Conservation (phyloP, 2,113 vertebrate species). For the Notothenia rossii region DNA sequence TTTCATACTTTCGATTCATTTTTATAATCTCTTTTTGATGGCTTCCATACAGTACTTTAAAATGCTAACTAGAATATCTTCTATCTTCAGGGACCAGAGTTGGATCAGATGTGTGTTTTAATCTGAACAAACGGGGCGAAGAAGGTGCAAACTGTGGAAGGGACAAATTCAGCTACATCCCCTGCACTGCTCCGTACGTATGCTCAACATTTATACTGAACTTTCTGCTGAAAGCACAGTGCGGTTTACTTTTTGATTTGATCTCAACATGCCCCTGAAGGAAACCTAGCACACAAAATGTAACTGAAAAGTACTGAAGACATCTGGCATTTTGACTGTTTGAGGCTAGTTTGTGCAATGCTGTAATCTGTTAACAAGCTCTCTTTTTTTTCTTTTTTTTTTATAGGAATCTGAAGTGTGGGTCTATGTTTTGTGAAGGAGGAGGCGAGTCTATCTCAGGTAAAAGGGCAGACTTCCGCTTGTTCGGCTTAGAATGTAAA, state of each 20-base stretch:
- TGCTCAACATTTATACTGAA: not conserved
- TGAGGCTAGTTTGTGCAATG: not conserved
- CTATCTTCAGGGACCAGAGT: slow-evolving; percentile 78
- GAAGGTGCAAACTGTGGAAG: slow-evolving; percentile 84
- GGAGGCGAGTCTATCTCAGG: slow-evolving; percentile 77
- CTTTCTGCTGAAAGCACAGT: not conserved
- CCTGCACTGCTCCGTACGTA: slow-evolving; percentile 83
- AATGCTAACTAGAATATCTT: not conserved
- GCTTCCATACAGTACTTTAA: not conserved
- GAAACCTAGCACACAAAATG: not conserved
- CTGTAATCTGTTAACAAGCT: not conserved
- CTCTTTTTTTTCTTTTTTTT: not conserved
- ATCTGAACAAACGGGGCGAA: slow-evolving; percentile 76
- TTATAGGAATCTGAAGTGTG: slow-evolving; percentile 85
- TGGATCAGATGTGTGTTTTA: slow-evolving; percentile 81
- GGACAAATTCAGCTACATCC: slow-evolving; percentile 65
- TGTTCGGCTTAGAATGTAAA: slow-evolving; percentile 55
- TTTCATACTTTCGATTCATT: not conserved
- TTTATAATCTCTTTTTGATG: not conserved
- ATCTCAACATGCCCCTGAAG: not conserved
- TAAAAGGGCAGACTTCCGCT: slow-evolving; percentile 55
- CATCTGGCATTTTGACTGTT: not conserved
- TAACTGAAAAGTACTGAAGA: not conserved
- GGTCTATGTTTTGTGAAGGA: slow-evolving; percentile 85
- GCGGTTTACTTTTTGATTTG: too few relatives aligned